Base-by-base conservation (phyloP, 2,888 invertebrate species). In the Caenorhabditis macrosperma region DNA sequence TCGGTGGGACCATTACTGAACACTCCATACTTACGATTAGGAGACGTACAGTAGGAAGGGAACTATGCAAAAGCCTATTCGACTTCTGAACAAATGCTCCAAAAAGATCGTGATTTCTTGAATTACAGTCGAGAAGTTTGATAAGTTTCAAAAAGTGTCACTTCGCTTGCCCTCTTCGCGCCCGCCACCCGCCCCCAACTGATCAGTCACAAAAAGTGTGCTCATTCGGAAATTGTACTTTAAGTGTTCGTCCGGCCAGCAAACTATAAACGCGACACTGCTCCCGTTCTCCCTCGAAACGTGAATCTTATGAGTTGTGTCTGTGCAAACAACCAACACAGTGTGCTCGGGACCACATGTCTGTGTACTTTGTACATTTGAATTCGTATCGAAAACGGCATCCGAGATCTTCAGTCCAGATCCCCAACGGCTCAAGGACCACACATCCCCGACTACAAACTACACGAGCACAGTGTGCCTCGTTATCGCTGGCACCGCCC, bases 401-500 rank as follows among this genome's bases (percentile, higher is more conserved):
- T 15, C n/a, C 15, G 26, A 24, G 22, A 28, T 30, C 20, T 46
- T 12, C 38, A 38, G 33, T 33, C 9, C 33, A 5, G 33, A 33
- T 33, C n/a, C n/a, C 33, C 33, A 33, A 22, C 6, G 10, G 22
- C 24, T 7, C 10, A 48, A 26, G n/a, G n/a, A 2, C 26, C 26
- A 52, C 4, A 52, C 28, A 50, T 50, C 50, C 38, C n/a, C n/a
- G 33, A 60, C 69, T 66, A 66, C 66, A 55, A 54, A 69, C 69
- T 69, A 69, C 52, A 60, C 55, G n/a, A n/a, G 38, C 22, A 30
- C 44, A 33, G n/a, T 50, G 57, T 68, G 69, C 54, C 28, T 54
- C 69, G 48, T 69, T 60, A 60, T 61, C 60, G 60, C 15, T 12
- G n/a, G 52, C 68, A 35, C 69, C 69, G 69, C 69, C 69, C 52